A percentile compares a stretch with the other conserved stretches of the same genome.
These are phyloP conservation scores for Triplophysa tibetana DNA, from an alignment of 2,113 vertebrate genomes.

Conservation along the genomic window DNA sequence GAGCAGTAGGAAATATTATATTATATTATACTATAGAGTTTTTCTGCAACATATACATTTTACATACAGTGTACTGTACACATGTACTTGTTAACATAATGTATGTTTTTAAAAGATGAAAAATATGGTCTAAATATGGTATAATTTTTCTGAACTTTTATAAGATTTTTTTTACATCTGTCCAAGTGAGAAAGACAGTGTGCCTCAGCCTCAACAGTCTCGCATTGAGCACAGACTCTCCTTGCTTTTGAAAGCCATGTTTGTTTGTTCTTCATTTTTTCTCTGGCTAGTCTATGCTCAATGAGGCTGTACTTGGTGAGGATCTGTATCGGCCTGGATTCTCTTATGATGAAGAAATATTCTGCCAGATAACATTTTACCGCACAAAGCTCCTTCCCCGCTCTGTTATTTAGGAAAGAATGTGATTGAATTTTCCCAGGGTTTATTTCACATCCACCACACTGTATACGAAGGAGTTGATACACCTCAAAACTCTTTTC, in stretches of 20 bases:
- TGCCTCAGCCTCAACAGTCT: not conserved
- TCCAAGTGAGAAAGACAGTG: not conserved
- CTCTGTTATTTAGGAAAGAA: too few species aligned
- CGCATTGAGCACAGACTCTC: not conserved
- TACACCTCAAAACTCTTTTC: slow-evolving; percentile 44
- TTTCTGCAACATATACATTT: too few species aligned
- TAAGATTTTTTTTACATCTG: not conserved
- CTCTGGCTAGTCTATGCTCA: not conserved
- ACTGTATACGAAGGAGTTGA: slow-evolving; percentile 48
- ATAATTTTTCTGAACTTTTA: not conserved
- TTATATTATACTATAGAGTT: too few species aligned
- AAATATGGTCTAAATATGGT: too few species aligned
- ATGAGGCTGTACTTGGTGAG: not conserved
- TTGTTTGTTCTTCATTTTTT: not conserved
- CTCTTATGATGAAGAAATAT: not conserved
- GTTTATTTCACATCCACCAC: slow-evolving; percentile 35
- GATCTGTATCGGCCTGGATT: not conserved
- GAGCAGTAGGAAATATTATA: too few species aligned
- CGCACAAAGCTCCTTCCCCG: not conserved
- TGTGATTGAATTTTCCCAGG: slow-evolving; percentile 37
- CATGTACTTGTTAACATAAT: too few species aligned
- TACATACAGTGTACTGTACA: too few species aligned
- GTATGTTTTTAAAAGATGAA: too few species aligned
- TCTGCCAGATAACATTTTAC: not conserved
- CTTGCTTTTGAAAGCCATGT: not conserved